Conservation (phyloP, 2,888 invertebrate genomes). For the Meteorus cinctellus region DNA sequence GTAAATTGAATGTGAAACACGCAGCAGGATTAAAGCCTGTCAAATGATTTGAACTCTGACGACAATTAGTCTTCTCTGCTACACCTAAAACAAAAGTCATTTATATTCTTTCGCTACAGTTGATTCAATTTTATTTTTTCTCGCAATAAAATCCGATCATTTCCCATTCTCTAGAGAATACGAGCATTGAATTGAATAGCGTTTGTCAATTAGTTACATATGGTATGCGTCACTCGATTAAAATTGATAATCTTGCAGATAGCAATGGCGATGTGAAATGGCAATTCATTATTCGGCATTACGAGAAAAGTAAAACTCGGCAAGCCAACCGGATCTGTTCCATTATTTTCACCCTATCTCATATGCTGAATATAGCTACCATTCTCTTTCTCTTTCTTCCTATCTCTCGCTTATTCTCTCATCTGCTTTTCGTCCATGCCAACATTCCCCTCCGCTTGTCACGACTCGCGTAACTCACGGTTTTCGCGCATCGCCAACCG, state of each 20-base stretch:
- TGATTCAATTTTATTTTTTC: conserved; percentile 3
- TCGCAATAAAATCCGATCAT: conserved; percentile 15
- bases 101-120: background rate
- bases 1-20: conserved; percentile 86
- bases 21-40: conserved; percentile 78
- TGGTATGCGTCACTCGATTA: background rate
- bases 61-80: conserved; percentile 72
- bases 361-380: background rate
- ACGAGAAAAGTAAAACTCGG: conserved; percentile 27
- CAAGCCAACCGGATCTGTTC: conserved; percentile 16
- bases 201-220: background rate
- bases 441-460: conserved; percentile 19
- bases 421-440: background rate
- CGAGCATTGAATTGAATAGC: background rate
- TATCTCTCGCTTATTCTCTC: conserved; percentile 12
- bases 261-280: conserved; percentile 7
- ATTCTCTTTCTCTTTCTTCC: background rate
- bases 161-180: conserved; percentile 21
- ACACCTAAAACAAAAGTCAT: conserved; percentile 70
- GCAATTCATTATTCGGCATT: conserved; percentile 37
- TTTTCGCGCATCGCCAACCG: conserved; percentile 47
- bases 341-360: conserved; percentile 32
- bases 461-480: conserved; percentile 42
- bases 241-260: background rate
- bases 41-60: conserved; percentile 67